phyloP scores from a whole-genome alignment of 1,140 invertebrate species.

The Hylaeus anthracinus region DNA sequence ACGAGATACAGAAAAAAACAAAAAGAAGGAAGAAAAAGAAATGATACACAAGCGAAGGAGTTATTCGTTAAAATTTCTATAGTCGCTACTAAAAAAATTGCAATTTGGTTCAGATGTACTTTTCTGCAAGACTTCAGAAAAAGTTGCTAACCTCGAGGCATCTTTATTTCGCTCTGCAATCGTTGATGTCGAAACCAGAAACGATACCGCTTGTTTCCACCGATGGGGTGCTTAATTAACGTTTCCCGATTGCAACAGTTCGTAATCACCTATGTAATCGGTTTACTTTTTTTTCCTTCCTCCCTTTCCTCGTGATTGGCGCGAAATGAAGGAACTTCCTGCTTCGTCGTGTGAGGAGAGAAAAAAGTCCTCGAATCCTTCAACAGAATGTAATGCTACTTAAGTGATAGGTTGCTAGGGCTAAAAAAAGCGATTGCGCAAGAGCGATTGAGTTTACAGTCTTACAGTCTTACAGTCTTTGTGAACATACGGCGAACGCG shows the following conservation, averaged over 20 bases:
- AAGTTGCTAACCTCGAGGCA: too few species aligned
- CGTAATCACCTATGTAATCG: conserved; percentile 43
- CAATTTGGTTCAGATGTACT: too few species aligned
- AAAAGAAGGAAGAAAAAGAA: too few species aligned
- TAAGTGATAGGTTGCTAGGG: too few species aligned
- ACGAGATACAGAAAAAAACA: too few species aligned
- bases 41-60: too few species aligned
- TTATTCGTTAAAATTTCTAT: too few species aligned
- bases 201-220: conserved; percentile 18
- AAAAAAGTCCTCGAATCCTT: background rate
- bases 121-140: too few species aligned
- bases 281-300: background rate
- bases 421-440: background rate
- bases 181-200: conserved; percentile 34
- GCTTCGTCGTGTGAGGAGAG: too few species aligned
- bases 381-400: too few species aligned
- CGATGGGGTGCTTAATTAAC: conserved; percentile 25
- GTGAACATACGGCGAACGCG: background rate
- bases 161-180: conserved; percentile 15
- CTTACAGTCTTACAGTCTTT: too few species aligned
- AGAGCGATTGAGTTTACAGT: background rate
- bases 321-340: background rate
- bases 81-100: too few species aligned
- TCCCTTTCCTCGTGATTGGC: background rate
- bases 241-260: conserved; percentile 22